Conservation (phyloP, 1,140 invertebrate species). For the Heliconius nattereri region DNA sequence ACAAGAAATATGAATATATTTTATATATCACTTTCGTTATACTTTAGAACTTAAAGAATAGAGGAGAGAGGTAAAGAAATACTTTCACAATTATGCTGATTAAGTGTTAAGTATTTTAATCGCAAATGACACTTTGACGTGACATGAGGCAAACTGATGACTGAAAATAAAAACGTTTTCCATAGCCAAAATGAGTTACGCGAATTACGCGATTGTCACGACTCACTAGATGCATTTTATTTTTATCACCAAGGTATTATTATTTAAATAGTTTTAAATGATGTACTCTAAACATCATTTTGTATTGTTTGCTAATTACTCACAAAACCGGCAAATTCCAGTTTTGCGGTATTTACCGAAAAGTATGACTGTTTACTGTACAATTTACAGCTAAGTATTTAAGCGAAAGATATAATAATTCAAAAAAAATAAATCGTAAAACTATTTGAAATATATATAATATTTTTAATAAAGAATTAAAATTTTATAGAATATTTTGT, state of each 20-base stretch:
- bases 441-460: too few species aligned
- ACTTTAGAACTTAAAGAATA: not conserved
- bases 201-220: slow-evolving; percentile 7
- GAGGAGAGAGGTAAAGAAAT: not conserved
- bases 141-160: not conserved
- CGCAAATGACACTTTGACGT: slow-evolving; percentile 17
- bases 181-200: slow-evolving; percentile 1
- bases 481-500: not conserved
- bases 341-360: not conserved
- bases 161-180: slow-evolving; percentile 21
- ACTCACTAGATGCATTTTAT: slow-evolving; percentile 8
- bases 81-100: not conserved
- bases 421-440: not conserved
- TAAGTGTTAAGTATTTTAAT: not conserved
- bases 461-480: too few species aligned
- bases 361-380: not conserved
- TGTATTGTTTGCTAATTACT: not conserved
- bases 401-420: not conserved
- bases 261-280: slow-evolving; percentile 1
- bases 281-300: not conserved
- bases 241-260: slow-evolving; percentile 7
- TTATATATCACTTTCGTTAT: not conserved
- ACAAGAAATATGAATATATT: not conserved
- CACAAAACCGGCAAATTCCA: not conserved
- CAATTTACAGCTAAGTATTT: not conserved